Evolutionary conservation across 2,888 invertebrate species (phyloP).

Genomic region (Hydrotaea cyrtoneurina): DNA sequence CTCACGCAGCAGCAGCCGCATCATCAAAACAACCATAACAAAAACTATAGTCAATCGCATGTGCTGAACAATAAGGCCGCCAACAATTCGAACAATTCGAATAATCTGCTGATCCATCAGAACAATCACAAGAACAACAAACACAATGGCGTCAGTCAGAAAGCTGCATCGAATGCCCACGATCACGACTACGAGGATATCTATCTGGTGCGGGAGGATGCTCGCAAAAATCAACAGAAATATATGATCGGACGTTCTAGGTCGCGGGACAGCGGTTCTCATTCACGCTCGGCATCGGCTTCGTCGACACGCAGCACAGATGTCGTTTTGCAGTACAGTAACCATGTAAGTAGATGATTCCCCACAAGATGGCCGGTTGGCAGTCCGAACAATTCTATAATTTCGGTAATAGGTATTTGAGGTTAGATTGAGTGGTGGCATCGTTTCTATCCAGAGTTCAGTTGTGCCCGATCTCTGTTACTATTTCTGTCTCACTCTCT

Average conservation of each 20-base stretch:
- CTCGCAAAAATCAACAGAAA: slow-evolving; percentile 77
- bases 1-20: slow-evolving; percentile 49
- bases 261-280: slow-evolving; percentile 87
- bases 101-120: slow-evolving; percentile 68
- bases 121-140: slow-evolving; percentile 68
- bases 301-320: slow-evolving; percentile 81
- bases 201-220: slow-evolving; percentile 86
- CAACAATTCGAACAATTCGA: slow-evolving; percentile 67
- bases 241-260: slow-evolving; percentile 82
- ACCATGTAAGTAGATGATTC: slow-evolving; percentile 76
- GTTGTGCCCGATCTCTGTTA: too few relatives aligned
- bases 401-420: too few relatives aligned
- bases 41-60: slow-evolving; percentile 61
- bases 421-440: too few relatives aligned
- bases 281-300: slow-evolving; percentile 87
- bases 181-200: slow-evolving; percentile 92
- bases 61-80: slow-evolving; percentile 64
- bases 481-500: too few relatives aligned
- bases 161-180: slow-evolving; percentile 74
- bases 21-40: slow-evolving; percentile 47
- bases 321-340: slow-evolving; percentile 79
- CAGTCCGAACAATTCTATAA: too few relatives aligned
- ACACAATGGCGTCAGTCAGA: slow-evolving; percentile 52
- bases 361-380: too few relatives aligned
- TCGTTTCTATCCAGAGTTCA: too few relatives aligned